Conservation (phyloP, 2,888 invertebrate genomes). For the Monochamus alternatus region DNA sequence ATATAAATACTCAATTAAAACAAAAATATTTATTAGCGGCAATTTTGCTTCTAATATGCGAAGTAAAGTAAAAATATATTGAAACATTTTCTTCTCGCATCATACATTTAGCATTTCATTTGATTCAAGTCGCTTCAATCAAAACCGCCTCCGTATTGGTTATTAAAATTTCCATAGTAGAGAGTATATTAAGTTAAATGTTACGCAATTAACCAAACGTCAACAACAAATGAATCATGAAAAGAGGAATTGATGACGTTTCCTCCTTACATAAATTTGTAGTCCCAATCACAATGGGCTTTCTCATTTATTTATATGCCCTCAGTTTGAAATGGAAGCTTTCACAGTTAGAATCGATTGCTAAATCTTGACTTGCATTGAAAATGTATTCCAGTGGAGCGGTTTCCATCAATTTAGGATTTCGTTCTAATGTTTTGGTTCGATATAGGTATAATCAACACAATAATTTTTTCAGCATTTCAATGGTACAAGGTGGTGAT, state of each 20-base stretch:
- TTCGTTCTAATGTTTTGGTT: neutral
- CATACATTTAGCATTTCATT: no score
- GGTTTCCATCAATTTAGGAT: neutral
- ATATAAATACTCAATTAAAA: no score
- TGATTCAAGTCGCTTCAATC: neutral
- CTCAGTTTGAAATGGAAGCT: conserved; percentile 1
- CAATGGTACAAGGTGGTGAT: no score
- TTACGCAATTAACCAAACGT: conserved; percentile 7
- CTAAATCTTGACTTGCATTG: conserved; percentile 10
- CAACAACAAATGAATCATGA: conserved; percentile 13
- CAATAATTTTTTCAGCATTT: no score
- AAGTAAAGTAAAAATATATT: no score
- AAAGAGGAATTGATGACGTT: conserved; percentile 11
- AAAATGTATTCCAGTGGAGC: neutral
- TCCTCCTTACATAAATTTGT: conserved; percentile 13
- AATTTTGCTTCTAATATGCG: no score
- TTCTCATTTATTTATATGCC: conserved; percentile 10
- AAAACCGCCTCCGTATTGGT: neutral
- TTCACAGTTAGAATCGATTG: conserved; percentile 7
- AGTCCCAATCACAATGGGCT: conserved; percentile 10
- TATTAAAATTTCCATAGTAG: neutral
- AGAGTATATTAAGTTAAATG: neutral
- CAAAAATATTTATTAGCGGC: no score
- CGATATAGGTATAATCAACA: no score
- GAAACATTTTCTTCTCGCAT: no score